Evolutionary conservation across 2,113 vertebrate genomes (phyloP).

Genomic region (Numida meleagris): DNA sequence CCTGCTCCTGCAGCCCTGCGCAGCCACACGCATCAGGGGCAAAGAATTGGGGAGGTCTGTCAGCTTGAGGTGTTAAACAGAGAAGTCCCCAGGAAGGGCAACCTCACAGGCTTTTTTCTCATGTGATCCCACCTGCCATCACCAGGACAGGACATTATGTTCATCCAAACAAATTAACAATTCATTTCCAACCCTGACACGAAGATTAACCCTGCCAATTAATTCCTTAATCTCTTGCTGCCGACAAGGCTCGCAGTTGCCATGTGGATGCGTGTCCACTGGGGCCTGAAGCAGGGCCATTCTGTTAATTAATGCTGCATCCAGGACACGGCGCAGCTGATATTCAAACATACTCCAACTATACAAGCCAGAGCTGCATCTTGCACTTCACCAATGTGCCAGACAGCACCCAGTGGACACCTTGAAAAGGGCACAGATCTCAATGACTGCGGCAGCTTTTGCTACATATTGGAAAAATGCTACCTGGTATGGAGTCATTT

Average conservation of each 20-base stretch:
- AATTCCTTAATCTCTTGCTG: conserved; percentile 61
- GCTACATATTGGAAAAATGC: background rate
- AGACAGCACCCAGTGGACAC: background rate
- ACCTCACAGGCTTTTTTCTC: background rate
- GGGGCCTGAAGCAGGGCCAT: conserved; percentile 26
- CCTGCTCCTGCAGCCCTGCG: rapidly evolving
- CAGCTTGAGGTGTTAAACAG: conserved; percentile 17
- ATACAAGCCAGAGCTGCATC: background rate
- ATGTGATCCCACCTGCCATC: conserved; percentile 38
- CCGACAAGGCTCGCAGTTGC: conserved; percentile 45
- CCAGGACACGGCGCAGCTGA: background rate
- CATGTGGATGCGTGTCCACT: conserved; percentile 22
- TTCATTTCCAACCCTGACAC: conserved; percentile 41
- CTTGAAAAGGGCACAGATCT: background rate
- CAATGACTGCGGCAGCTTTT: background rate
- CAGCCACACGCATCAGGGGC: rapidly evolving
- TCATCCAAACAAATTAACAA: conserved; percentile 58
- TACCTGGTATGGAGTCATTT: background rate
- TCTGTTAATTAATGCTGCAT: conserved; percentile 33
- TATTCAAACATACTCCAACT: background rate
- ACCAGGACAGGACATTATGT: background rate
- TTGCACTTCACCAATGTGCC: background rate
- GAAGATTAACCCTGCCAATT: conserved; percentile 72
- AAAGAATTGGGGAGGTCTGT: background rate
- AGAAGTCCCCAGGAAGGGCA: conserved; percentile 10